These are phyloP conservation scores for Anabacerthia variegaticeps DNA, from an alignment of 2,797 vertebrate genomes.

Conservation along the genomic window DNA sequence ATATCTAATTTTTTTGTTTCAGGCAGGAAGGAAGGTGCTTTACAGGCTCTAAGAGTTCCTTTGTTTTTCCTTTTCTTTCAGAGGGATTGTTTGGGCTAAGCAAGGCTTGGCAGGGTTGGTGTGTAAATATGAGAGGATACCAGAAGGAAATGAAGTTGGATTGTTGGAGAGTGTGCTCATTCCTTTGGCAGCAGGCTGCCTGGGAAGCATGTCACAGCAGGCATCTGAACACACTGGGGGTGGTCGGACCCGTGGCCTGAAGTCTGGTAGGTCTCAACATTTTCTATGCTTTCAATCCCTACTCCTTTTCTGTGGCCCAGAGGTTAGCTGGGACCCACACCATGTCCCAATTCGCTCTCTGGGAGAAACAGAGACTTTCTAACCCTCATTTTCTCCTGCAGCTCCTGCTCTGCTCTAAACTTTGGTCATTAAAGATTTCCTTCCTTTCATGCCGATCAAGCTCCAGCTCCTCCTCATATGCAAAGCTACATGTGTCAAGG, in stretches of 20 bases:
- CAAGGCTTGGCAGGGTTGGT: constrained; percentile 16
- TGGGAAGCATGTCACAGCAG: not conserved
- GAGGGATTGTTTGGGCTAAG: not conserved
- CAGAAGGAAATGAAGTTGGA: constrained; percentile 42
- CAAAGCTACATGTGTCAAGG: not conserved
- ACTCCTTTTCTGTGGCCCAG: not conserved
- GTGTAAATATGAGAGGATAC: constrained; percentile 10
- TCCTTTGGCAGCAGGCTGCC: not conserved
- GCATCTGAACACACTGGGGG: not conserved
- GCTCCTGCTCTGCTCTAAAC: not conserved
- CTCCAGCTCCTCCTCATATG: not conserved
- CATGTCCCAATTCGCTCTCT: not conserved
- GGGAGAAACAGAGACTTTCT: not conserved
- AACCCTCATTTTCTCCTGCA: not conserved
- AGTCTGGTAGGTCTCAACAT: not conserved
- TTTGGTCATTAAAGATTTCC: not conserved
- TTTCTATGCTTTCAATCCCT: not conserved
- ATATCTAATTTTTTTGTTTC: not conserved
- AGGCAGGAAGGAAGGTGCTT: not conserved
- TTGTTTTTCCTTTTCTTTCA: not conserved
- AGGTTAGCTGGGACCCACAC: not conserved
- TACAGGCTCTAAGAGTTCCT: not conserved
- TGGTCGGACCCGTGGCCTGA: not conserved
- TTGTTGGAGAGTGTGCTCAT: not conserved
- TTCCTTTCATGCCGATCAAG: not conserved